Evolutionary conservation across 2,797 vertebrate species (phyloP).

Genomic region (Cirrhinus molitorella): DNA sequence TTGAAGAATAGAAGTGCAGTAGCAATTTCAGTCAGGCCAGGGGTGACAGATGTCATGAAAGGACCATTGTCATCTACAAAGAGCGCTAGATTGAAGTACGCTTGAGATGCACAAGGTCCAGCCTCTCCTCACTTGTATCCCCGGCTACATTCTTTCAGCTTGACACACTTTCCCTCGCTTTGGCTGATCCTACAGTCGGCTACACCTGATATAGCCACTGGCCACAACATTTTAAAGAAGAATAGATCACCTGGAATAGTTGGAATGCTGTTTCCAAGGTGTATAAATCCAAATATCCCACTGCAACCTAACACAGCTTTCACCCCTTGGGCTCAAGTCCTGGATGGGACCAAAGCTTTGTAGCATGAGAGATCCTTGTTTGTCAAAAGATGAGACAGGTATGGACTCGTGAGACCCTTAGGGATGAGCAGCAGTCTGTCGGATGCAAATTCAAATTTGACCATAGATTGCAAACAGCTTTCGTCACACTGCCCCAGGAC

Average conservation of each 20-base stretch:
- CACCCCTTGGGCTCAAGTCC: not conserved
- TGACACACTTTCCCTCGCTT: conserved; percentile 11
- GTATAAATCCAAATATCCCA: not conserved
- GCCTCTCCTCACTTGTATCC: conserved; percentile 3
- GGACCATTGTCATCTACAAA: conserved; percentile 50
- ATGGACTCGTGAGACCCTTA: not conserved
- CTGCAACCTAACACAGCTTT: not conserved
- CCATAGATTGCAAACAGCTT: not conserved
- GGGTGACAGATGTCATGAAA: conserved; percentile 65
- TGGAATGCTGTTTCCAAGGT: conserved; percentile 22
- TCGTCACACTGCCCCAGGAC: not conserved
- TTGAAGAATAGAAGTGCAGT: conserved; percentile 72
- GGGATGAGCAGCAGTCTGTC: not conserved
- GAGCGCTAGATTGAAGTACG: conserved; percentile 29
- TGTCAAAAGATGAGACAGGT: not conserved
- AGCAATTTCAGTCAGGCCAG: conserved; percentile 63
- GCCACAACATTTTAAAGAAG: not conserved
- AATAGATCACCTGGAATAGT: conserved; percentile 10
- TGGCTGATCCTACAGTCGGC: not conserved
- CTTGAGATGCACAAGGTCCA: conserved; percentile 47
- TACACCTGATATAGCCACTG: conserved; percentile 34
- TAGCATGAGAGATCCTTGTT: not conserved
- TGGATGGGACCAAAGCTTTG: conserved; percentile 3
- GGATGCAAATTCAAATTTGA: not conserved
- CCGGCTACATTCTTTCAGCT: not conserved